Evolutionary conservation across 2,888 invertebrate genomes (phyloP), one percentile per base, ranked within the genome.

Genomic region (Eupithecia insigniata): DNA sequence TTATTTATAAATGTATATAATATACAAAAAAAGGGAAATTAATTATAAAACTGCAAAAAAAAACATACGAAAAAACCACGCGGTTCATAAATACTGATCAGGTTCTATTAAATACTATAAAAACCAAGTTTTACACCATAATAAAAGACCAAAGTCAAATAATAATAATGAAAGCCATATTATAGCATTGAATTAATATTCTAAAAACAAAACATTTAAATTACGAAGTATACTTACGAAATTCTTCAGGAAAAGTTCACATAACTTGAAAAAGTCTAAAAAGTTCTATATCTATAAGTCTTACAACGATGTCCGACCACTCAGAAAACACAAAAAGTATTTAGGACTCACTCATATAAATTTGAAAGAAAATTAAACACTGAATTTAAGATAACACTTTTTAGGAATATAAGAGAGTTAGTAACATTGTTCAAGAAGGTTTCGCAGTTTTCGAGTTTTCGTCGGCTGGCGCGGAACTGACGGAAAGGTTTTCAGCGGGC

Each of bases 391-490:
- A 43, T 0, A 43, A 18, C 43, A 18, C 18, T 43, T 43, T 39
- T 18, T 43, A 43, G 6, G 43, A 43, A 43, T 43, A 1, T 1
- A 18, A 5, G 43, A 46, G n/a, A 46, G 7, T 43, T 16, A 43
- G 43, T 43, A 14, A 43, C 16, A 16, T 46, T 14, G 12, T 62
- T 32, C 34, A 10, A 5, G 22, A 5, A 51, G 10, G 14, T n/a
- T 34, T 22, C 14, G 62, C 62, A 3, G 55, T 26, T 26, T 26
- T 12, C 22, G 4, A 26, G 12, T 26, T 12, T 51, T 0, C n/a
- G 46, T 4, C 26, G 55, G 26, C 55, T 51, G 55, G 14, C 26
- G 14, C 16, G 22, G n/a, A 32, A 73, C 70, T 73, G 70, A 43
- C 22, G 65, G 26, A 30, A 2, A 4, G 12, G 30, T 10, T 51